Evolutionary conservation across 2,113 vertebrate species (phyloP), one percentile per base, ranked within the genome.

Genomic region (Megaptera novaeangliae): DNA sequence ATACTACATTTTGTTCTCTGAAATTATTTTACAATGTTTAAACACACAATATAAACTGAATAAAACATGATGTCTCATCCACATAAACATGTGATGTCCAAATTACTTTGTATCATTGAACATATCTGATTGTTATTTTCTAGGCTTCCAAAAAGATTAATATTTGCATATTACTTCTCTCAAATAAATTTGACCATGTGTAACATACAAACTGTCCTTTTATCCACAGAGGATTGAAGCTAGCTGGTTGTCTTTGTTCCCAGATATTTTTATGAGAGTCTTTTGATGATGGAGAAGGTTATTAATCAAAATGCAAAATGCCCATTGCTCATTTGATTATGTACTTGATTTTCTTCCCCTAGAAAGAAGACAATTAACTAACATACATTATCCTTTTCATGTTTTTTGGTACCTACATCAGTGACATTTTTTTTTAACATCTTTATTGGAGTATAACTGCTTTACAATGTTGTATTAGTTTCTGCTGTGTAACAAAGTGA

Each of bases 301-400:
- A 86, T 94, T 98, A 94, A 97, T 97, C 66, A 96, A 85, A 98
- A 92, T 83, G 5, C 94, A 93, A 94, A 96, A 89, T 94, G n/a
- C 15, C 44, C 71, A 80, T 59, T 96, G 91, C 63, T 97, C 61
- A 91, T 95, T 86, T 92, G 63, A 96, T 97, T 78, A 87, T 74
- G n/a, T 94, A 71, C 49, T 84, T 82, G 66, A 86, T 96, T 93
- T 91, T 96, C n/a, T 94, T 96, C 34, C 49, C 4, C 59, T 27
- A 71, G 29, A 44, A 57, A 96, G 25, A 80, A 94, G 64, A 88
- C 46, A 97, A 93, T 96, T 84, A 96, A 69, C 72, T 74, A 82
- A 88, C 80, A 64, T 18, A 74, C 27, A 93, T 83, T 95, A 95
- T 93, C 71, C 55, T 98, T 97, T 97, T 80, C 64, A 74, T 96